Percentiles rank a stretch among this genome's conserved stretches.
These are phyloP conservation scores for Laticauda laticaudata DNA, from an alignment of 2,113 vertebrate species.

Conservation along the genomic window DNA sequence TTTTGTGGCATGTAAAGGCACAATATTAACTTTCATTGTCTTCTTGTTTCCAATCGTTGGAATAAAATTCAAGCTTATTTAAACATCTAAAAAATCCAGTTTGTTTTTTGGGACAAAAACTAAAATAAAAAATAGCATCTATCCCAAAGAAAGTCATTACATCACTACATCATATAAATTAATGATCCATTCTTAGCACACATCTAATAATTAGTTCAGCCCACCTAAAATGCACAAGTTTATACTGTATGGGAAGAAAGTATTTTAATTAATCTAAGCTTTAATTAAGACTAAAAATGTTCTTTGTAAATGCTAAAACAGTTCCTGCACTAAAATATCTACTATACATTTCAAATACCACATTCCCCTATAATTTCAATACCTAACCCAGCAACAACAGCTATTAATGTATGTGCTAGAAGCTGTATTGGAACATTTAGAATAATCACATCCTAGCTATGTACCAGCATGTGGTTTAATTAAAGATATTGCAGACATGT, in stretches of 20 bases:
- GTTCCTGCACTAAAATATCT: neutral
- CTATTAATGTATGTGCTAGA: neutral
- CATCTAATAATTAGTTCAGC: neutral
- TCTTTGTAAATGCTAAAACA: neutral
- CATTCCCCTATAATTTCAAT: neutral
- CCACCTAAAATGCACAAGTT: neutral
- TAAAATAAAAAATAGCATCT: neutral
- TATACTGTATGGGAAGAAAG: neutral
- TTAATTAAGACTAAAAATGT: neutral
- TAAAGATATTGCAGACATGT: neutral
- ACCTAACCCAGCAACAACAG: neutral
- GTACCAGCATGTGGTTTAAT: neutral
- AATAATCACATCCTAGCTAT: neutral
- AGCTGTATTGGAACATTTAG: neutral
- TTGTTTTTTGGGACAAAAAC: neutral
- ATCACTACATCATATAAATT: neutral
- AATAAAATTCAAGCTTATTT: neutral
- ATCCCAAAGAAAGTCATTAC: neutral
- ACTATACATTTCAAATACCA: neutral
- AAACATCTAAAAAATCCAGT: neutral
- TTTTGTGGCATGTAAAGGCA: neutral
- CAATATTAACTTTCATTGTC: neutral
- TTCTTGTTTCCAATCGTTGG: neutral
- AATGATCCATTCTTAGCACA: neutral
- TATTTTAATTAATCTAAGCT: neutral